These are phyloP conservation scores for Musca domestica DNA, from an alignment of 1,140 invertebrate species.

Conservation along the genomic window DNA sequence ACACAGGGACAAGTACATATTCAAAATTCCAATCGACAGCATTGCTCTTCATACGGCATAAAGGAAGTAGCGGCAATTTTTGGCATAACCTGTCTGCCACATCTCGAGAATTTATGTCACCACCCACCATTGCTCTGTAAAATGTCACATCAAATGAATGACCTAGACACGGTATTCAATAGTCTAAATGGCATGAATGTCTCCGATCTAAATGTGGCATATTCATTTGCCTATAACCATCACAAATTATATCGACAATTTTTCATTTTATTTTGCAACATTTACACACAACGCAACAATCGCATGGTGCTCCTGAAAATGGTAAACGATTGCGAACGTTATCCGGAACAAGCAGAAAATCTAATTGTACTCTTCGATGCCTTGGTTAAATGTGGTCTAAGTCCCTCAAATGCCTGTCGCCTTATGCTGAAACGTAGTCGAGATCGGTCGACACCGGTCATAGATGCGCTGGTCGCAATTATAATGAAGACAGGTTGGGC, in stretches of 20 bases:
- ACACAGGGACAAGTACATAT: no score
- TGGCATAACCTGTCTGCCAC: not conserved
- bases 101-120: not conserved
- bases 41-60: no score
- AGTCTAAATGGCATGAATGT: not conserved
- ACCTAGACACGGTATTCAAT: not conserved
- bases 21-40: no score
- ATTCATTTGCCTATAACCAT: constrained; percentile 5
- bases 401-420: constrained; percentile 16
- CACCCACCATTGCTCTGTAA: not conserved
- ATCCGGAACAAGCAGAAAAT: not conserved
- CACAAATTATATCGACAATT: constrained; percentile 5
- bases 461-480: constrained; percentile 15
- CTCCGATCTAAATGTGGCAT: not conserved
- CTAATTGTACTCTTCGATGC: not conserved
- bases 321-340: constrained; percentile 19
- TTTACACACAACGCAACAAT: not conserved
- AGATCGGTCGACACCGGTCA: not conserved
- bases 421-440: constrained; percentile 3
- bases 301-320: constrained; percentile 4
- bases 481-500: constrained; percentile 14
- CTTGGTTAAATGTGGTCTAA: constrained; percentile 6
- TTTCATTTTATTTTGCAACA: constrained; percentile 6
- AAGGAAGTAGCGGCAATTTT: not conserved
- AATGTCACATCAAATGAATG: not conserved